Evolutionary conservation across 1,140 invertebrate genomes (phyloP), one percentile per base, ranked within the genome.

Genomic region (Scaptomyza hsui): DNA sequence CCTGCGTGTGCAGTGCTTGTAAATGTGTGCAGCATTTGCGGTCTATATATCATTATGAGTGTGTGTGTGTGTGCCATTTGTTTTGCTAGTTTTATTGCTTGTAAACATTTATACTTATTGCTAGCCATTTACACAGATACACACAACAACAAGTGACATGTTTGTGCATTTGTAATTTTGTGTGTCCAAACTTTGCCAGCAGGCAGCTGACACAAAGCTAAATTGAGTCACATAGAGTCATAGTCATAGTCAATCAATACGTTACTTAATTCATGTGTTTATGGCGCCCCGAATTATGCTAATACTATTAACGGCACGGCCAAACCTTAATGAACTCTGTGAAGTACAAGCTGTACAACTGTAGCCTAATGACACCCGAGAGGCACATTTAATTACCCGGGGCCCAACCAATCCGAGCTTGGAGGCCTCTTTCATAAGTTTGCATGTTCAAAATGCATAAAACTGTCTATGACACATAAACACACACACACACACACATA

Each of bases 91-190:
- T 88, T 88, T 88, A 88, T 88, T 68, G 82, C 82, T 82, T 88
- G 82, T 88, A 88, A 88, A 88, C 82, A 88, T 88, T 88, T 57
- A 68, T 85, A 65, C 75, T 79, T 80, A 85, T 81, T 75, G 81
- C 78, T 77, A 68, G 57, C 29, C 75, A 88, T 88, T 86, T 72
- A 71, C 32, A 57, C 18, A 56, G 32, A 61, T 12, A 68, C n/a
- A 49, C 16, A 52, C 26, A 39, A 37, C 26, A 35, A 32, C 49
- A 53, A 47, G 55, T 53, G 59, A 62, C 65, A 64, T 56, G 67
- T 42, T 64, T 65, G 51, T 64, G 67, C 53, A 57, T 44, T 65
- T 71, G 68, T 45, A 42, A n/a, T n/a, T 6, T 7, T 19, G 53
- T 53, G 39, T 59, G 48, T 71, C 57, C 18, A 26, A 57, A 29